A percentile compares a stretch with the other conserved stretches of the same genome.
phyloP scores from a whole-genome alignment of 2,113 vertebrate species.

The Scophthalmus maximus region DNA sequence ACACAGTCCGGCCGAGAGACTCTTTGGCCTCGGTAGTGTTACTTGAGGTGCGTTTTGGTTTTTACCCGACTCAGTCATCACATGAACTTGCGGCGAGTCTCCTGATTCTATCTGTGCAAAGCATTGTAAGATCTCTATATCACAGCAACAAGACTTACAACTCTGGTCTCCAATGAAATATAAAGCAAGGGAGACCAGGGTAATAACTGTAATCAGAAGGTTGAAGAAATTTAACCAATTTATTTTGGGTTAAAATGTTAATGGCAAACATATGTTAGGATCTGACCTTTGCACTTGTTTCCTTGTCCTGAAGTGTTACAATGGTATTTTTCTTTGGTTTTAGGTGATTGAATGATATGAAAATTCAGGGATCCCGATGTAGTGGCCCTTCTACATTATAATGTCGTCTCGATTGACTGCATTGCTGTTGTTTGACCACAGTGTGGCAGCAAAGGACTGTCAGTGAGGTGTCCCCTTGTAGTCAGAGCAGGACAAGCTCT shows the following conservation, averaged over 20 bases:
- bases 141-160: background rate
- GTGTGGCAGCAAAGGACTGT: slow-evolving; percentile 62
- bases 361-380: background rate
- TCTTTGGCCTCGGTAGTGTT: background rate
- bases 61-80: background rate
- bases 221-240: no score
- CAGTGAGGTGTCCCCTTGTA: background rate
- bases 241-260: no score
- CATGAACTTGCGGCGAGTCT: background rate
- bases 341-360: no score
- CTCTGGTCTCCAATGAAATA: background rate
- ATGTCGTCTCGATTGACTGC: background rate
- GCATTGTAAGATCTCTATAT: background rate
- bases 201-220: no score
- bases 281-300: no score
- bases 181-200: background rate
- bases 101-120: background rate
- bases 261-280: no score
- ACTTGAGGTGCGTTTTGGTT: background rate
- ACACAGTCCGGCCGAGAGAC: no score
- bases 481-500: background rate
- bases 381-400: background rate
- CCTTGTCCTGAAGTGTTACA: no score
- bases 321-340: no score
- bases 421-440: slow-evolving; percentile 43